Evolutionary conservation across 2,888 invertebrate species (phyloP), one percentile per base, ranked within the genome.

Genomic region (Sisyra nigra): DNA sequence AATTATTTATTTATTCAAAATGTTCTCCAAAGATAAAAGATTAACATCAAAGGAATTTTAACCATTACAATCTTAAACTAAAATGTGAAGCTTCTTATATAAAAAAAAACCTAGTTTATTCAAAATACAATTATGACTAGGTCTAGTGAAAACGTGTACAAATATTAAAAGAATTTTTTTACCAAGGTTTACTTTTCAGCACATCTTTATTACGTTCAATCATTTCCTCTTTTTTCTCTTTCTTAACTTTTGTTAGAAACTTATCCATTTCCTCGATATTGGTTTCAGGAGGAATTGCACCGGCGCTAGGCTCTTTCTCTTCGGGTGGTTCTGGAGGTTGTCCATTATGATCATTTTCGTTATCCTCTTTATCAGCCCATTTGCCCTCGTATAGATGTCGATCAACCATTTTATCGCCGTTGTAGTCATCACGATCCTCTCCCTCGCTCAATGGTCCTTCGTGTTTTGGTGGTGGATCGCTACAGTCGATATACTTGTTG

Each of bases 331-430:
- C 36, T 39, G 44, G 17, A 43, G 47, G 41, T 46, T 39, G 24
- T 6, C 45, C 45, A 30, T 43, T 45, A 17, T 46, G 46, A 34
- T 13, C 30, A 7, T 42, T 41, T 40, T 47, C 51, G 40, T 47
- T 52, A 8, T 51, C 54, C 5, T 69, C 69, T 29, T 72, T 72
- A 44, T 74, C 74, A 0, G 74, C 73, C 74, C 76, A 75, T 55
- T 75, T 76, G 3, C 76, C 75, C 51, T 74, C 76, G 52, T 73
- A 76, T 49, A 73, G 71, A 57, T 75, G 75, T 41, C 75, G 63
- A 57, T 73, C 72, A 46, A 72, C 72, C 56, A 67, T 72, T 50
- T 56, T 58, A 31, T 59, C 58, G 33, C 51, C 55, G 35, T 55
- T 57, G 46, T 67, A 66, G 52, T 72, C 73, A 50, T 69, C 69